Percentiles rank a stretch among this genome's conserved stretches.
Conservation (phyloP, 1,140 invertebrate genomes). For the Drosophila orosa region DNA sequence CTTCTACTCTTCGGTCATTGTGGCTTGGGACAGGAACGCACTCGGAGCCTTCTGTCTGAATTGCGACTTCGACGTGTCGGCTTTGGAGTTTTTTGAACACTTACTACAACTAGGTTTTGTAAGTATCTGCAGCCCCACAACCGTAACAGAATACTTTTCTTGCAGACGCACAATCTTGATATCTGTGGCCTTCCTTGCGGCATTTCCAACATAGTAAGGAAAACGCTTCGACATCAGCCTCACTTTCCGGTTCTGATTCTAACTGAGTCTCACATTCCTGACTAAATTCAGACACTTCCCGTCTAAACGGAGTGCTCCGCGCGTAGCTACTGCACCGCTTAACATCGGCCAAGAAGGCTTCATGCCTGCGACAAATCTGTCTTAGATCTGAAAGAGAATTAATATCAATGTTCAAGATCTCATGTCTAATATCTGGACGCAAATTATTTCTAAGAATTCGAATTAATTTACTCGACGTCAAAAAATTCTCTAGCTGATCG, state of each 20-base stretch:
- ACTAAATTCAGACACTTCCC: neutral
- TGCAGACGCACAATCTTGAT: neutral
- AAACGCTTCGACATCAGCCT: neutral
- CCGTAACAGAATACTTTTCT: slow-evolving; percentile 7
- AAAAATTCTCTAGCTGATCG: neutral
- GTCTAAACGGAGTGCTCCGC: neutral
- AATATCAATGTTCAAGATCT: neutral
- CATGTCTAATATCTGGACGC: neutral
- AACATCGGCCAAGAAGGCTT: neutral
- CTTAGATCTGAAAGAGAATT: neutral
- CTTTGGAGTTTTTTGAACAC: slow-evolving; percentile 7
- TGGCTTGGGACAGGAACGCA: neutral
- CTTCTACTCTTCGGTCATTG: slow-evolving; percentile 3
- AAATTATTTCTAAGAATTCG: neutral
- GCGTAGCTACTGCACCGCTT: neutral
- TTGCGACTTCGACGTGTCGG: slow-evolving; percentile 4
- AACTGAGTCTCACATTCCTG: neutral
- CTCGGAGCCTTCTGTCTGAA: neutral
- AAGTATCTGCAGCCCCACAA: slow-evolving; percentile 5
- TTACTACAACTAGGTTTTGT: slow-evolving; percentile 9
- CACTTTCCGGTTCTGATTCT: neutral
- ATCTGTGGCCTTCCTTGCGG: neutral
- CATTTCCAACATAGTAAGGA: neutral
- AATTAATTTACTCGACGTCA: neutral
- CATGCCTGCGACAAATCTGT: neutral